These are phyloP conservation scores for Eulemur rubriventer DNA, from an alignment of 2,797 vertebrate species.

Conservation along the genomic window DNA sequence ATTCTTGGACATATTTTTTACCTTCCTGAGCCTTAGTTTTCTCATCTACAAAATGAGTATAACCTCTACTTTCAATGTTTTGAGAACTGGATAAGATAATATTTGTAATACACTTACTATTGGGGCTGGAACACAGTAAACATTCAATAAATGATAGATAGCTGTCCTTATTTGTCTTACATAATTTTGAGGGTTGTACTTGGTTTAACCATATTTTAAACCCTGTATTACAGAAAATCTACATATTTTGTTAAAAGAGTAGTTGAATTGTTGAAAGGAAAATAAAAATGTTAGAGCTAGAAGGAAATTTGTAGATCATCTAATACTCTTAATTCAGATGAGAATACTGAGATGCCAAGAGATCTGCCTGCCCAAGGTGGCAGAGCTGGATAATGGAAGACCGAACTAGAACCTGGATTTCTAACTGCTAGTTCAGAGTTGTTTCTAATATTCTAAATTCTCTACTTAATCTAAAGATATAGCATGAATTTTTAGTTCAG, in stretches of 20 bases:
- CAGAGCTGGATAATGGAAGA: background rate
- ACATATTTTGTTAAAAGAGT: background rate
- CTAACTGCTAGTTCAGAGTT: background rate
- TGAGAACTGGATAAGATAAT: background rate
- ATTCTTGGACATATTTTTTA: background rate
- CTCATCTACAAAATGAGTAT: conserved; percentile 19
- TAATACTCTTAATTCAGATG: background rate
- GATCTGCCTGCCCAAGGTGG: background rate
- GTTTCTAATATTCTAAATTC: conserved; percentile 13
- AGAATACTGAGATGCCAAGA: background rate
- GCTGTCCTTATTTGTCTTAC: conserved; percentile 20
- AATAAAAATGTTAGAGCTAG: background rate
- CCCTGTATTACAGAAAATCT: background rate
- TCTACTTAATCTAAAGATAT: conserved; percentile 1
- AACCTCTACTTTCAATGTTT: conserved; percentile 17
- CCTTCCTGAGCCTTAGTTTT: background rate
- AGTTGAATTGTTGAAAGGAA: background rate
- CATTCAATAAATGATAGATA: conserved; percentile 18
- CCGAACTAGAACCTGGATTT: background rate
- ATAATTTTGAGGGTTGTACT: conserved; percentile 33
- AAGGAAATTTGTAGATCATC: conserved; percentile 38
- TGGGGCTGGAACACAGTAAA: conserved; percentile 6
- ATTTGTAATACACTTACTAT: background rate
- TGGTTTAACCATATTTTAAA: conserved; percentile 36
- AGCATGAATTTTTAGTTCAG: conserved; percentile 24